Percentiles rank a stretch among this genome's conserved stretches.
These are phyloP conservation scores for Plecturocebus donacophilus DNA, from an alignment of 2,113 vertebrate genomes.

Conservation along the genomic window DNA sequence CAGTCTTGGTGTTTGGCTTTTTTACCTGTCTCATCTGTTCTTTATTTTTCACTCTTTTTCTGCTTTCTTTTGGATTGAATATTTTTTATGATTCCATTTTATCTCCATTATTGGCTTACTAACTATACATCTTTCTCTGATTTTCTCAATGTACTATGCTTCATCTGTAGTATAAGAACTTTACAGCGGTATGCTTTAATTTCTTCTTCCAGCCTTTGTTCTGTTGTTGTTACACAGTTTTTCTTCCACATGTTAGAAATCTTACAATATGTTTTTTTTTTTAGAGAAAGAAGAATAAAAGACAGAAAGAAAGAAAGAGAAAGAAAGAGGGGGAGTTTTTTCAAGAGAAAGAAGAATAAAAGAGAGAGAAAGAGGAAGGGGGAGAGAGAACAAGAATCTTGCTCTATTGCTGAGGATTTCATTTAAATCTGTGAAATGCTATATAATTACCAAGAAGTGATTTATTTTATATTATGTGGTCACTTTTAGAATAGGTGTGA, in stretches of 20 bases:
- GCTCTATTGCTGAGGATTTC: too few species aligned
- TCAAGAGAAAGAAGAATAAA: too few species aligned
- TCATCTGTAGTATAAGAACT: not conserved
- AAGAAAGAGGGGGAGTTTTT: too few species aligned
- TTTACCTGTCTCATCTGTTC: not conserved
- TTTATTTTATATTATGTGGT: too few species aligned
- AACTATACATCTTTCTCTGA: not conserved
- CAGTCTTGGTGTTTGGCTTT: not conserved
- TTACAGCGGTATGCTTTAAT: not conserved
- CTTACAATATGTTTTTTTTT: not conserved
- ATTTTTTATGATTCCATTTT: not conserved
- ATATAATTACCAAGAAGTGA: too few species aligned
- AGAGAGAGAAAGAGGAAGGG: too few species aligned
- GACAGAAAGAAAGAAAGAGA: too few species aligned
- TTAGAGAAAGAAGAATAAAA: too few species aligned
- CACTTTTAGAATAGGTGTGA: too few species aligned
- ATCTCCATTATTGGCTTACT: not conserved
- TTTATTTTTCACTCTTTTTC: not conserved
- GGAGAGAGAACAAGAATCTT: too few species aligned
- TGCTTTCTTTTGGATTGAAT: not conserved
- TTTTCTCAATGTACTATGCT: not conserved
- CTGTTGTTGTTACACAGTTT: not conserved
- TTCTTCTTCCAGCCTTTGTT: not conserved
- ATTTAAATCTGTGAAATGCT: too few species aligned
- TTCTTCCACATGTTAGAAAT: not conserved